Conservation (phyloP, 2,113 vertebrate species). For the Muntiacus reevesi region DNA sequence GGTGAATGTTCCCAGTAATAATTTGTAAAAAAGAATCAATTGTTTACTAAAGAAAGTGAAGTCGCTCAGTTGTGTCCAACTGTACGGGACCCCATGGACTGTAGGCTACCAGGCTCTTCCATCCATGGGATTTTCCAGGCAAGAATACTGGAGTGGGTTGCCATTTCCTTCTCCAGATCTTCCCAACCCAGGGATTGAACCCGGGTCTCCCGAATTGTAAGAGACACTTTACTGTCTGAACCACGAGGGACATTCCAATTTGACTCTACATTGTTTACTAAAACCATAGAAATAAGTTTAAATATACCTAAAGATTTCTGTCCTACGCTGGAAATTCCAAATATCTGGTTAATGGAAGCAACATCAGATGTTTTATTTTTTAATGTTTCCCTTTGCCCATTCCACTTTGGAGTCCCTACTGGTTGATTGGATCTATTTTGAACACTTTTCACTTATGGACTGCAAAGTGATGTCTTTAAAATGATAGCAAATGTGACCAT, state of each 20-base stretch:
- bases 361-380: background rate
- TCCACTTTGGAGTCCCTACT: background rate
- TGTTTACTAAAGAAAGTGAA: background rate
- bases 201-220: fast-evolving
- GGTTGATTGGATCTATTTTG: background rate
- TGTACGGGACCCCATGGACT: fast-evolving
- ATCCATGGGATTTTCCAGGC: background rate
- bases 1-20: background rate
- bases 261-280: background rate
- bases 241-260: background rate
- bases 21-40: background rate
- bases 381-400: background rate
- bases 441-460: background rate
- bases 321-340: background rate
- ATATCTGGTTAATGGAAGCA: background rate
- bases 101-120: background rate
- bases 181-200: background rate
- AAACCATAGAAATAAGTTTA: background rate
- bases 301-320: background rate
- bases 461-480: background rate
- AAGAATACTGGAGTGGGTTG: background rate
- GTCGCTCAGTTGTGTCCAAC: background rate
- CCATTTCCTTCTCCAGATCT: background rate
- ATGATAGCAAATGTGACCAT: background rate
- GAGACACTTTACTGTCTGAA: background rate